Evolutionary conservation across 2,113 vertebrate species (phyloP), one percentile per base, ranked within the genome.

Genomic region (Bothrops jararaca): DNA sequence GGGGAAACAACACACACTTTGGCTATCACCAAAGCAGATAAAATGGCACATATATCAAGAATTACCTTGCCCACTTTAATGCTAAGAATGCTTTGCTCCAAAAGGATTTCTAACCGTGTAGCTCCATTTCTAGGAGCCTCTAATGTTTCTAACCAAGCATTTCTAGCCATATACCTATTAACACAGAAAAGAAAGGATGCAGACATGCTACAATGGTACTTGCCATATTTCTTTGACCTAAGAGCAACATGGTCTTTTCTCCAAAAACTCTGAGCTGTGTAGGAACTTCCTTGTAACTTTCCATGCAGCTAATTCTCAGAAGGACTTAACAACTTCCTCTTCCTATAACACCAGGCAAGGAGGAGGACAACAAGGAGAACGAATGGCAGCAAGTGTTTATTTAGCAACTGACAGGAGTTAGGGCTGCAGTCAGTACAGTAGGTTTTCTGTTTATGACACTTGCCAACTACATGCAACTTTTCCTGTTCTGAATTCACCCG

Each of bases 391-490:
- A 0, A 64, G 91, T 10, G 54, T 94, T 94, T 88, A 42, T 94
- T 94, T 94, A 95, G 95, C 95, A 98, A 97, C 94, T 93, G 96
- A 94, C 90, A 93, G 93, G 60, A 24, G 89, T 93, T 94, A 92
- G 93, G 95, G 91, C 91, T 96, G 95, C 93, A 95, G 95, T 95
- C 74, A 0, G 0, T 88, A 89, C 95, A 74, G 92, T 74, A 94
- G 94, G 96, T 97, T 97, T 97, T 97, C 15, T 42, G 34, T 34
- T 92, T 88, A 42, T 54, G 50, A 97, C 94, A 96, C 96, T 91
- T 13, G 0, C n/a, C 92, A 95, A 92, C 92, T 94, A 69, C 74
- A 86, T n/a, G 42, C 45, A 94, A 93, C 90, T 95, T 94, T 87
- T 90, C 90, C 90, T 86, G 93, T 91, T 90, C 91, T 39, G n/a